Evolutionary conservation across 2,797 vertebrate species (phyloP).

Genomic region (Thripadectes ignobilis): DNA sequence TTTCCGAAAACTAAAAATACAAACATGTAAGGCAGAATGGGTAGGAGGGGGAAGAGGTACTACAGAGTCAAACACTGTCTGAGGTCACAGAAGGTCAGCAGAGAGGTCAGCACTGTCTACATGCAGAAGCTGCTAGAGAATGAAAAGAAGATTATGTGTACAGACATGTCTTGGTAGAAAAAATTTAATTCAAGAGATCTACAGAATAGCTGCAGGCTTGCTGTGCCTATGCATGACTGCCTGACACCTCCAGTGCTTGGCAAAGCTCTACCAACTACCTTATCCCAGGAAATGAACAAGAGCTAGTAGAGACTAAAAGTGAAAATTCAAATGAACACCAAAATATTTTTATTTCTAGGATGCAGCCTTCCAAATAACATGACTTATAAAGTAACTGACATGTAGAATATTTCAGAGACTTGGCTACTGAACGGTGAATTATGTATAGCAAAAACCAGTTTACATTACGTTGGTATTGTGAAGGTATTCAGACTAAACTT

Average conservation of each 20-base stretch:
- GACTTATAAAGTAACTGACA: background rate
- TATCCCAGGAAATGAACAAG: background rate
- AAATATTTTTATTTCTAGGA: background rate
- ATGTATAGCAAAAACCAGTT: background rate
- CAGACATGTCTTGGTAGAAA: background rate
- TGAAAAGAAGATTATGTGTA: background rate
- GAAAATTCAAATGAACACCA: background rate
- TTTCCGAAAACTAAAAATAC: background rate
- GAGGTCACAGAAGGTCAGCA: constrained; percentile 23
- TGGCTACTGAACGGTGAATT: background rate
- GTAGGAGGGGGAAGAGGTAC: constrained; percentile 16
- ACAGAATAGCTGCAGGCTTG: background rate
- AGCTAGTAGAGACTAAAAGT: background rate
- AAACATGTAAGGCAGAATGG: background rate
- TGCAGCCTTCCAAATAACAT: background rate
- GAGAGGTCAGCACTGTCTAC: background rate
- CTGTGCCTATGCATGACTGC: background rate
- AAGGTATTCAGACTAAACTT: background rate
- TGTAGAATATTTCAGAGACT: background rate
- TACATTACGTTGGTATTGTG: background rate
- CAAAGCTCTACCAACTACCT: background rate
- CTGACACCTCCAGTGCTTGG: background rate
- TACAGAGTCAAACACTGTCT: background rate
- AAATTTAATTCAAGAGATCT: background rate
- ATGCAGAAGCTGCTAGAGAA: background rate